Conservation (phyloP, 2,888 invertebrate species). For the Ptychoptera contaminata region DNA sequence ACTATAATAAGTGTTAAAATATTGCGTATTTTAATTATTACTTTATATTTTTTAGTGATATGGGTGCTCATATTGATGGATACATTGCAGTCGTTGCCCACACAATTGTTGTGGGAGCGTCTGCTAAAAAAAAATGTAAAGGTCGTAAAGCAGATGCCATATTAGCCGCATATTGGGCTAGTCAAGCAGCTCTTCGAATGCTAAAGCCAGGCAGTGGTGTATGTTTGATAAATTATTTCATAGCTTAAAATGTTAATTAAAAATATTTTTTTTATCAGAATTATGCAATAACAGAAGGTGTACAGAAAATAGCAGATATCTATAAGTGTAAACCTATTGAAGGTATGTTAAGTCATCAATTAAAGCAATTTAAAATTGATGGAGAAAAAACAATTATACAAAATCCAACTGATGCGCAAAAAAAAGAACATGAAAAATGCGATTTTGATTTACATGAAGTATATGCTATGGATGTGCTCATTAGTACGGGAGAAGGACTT, state of each 20-base stretch:
- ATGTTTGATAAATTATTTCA: constrained; percentile 20
- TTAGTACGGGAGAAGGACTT: constrained; percentile 89
- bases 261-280: constrained; percentile 39
- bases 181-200: constrained; percentile 86
- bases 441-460: constrained; percentile 94
- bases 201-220: constrained; percentile 85
- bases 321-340: constrained; percentile 97
- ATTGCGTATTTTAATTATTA: constrained; percentile 2
- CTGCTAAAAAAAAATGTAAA: constrained; percentile 53
- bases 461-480: constrained; percentile 95
- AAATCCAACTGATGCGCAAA: constrained; percentile 93
- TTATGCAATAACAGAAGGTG: constrained; percentile 76
- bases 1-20: not conserved
- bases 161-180: constrained; percentile 86
- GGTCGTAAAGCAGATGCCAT: constrained; percentile 91
- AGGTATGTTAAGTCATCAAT: constrained; percentile 87
- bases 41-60: constrained; percentile 48
- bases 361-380: constrained; percentile 92
- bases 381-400: constrained; percentile 96
- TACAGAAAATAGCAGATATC: constrained; percentile 82
- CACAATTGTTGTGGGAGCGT: constrained; percentile 76
- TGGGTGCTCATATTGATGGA: constrained; percentile 97
- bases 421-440: constrained; percentile 93
- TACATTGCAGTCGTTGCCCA: constrained; percentile 97
- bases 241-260: not conserved